Conservation (phyloP, 2,888 invertebrate species). For the Drosophila parthenogenetica region DNA sequence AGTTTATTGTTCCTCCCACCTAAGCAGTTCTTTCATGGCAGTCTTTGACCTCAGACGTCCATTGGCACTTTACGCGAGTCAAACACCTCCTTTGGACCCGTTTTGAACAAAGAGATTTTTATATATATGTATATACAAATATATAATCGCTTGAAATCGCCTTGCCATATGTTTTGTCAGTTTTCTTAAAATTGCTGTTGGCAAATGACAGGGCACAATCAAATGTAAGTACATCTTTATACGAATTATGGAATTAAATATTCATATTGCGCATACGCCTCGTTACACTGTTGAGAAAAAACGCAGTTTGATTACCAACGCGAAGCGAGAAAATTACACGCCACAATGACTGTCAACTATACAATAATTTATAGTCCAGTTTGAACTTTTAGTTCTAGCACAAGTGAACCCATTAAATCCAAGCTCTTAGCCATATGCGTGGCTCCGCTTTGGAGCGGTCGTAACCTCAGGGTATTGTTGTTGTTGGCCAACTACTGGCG, state of each 20-base stretch:
- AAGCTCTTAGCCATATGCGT: slow-evolving; percentile 11
- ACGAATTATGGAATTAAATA: slow-evolving; percentile 62
- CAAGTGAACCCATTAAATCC: slow-evolving; percentile 41
- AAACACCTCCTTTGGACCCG: too few species aligned
- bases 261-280: slow-evolving; percentile 72
- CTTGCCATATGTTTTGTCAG: slow-evolving; percentile 11
- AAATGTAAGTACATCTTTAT: slow-evolving; percentile 34
- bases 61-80: too few species aligned
- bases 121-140: too few species aligned
- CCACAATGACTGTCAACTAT: slow-evolving; percentile 32
- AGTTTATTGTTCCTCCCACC: too few species aligned
- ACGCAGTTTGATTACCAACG: slow-evolving; percentile 50
- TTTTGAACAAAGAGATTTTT: too few species aligned
- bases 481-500: slow-evolving; percentile 33
- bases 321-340: slow-evolving; percentile 35
- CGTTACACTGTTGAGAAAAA: slow-evolving; percentile 32
- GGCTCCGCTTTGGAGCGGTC: slow-evolving; percentile 29
- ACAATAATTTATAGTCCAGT: slow-evolving; percentile 59
- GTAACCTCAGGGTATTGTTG: slow-evolving; percentile 60
- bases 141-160: too few species aligned
- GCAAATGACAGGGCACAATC: slow-evolving; percentile 24
- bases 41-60: too few species aligned
- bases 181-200: slow-evolving; percentile 36
- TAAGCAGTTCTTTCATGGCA: too few species aligned
- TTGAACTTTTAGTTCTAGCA: slow-evolving; percentile 21